Evolutionary conservation across 2,113 vertebrate species (phyloP), one percentile per base, ranked within the genome.

Genomic region (Apaloderma vittatum): DNA sequence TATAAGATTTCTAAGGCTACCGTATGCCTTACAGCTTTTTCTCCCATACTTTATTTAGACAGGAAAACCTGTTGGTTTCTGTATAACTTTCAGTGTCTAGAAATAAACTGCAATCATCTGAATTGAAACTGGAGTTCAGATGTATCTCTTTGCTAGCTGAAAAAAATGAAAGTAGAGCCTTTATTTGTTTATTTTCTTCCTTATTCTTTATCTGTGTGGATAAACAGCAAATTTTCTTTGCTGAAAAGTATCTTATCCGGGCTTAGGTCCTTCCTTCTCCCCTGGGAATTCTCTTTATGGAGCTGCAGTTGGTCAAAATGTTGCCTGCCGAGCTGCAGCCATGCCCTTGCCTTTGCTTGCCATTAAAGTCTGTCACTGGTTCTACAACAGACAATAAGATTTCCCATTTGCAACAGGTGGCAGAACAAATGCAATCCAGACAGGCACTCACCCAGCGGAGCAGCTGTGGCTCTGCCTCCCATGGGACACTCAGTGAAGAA

Each of bases 21-120:
- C 1, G 12, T 79, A 82, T 65, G 77, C 93, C 57, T 93, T 91
- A 34, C 84, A 93, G 73, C 54, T 93, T 95, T 93, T 65, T 72
- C 70, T 85, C 86, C 76, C 74, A 43, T 94, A 30, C 80, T 96
- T 72, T 93, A 93, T 89, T 95, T 96, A 95, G 86, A 67, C 76
- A 89, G 86, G 67, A 93, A 85, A 95, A 91, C 61, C 77, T 94
- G 89, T 68, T 91, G 74, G 66, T 81, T 95, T 84, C 93, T 87
- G 77, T 94, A 40, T 46, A 82, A 93, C 93, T 93, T 96, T 89
- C 89, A 85, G 52, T n/a, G 40, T 61, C 93, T 88, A 66, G 89
- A 94, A 96, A 97, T 96, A 96, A 91, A 76, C 57, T 93, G 70
- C 84, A 78, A 13, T 92, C 43, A 59, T 94, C 59, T 89, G 66